Evolutionary conservation across 2,888 invertebrate genomes (phyloP).

Genomic region (Synergus itoensis): DNA sequence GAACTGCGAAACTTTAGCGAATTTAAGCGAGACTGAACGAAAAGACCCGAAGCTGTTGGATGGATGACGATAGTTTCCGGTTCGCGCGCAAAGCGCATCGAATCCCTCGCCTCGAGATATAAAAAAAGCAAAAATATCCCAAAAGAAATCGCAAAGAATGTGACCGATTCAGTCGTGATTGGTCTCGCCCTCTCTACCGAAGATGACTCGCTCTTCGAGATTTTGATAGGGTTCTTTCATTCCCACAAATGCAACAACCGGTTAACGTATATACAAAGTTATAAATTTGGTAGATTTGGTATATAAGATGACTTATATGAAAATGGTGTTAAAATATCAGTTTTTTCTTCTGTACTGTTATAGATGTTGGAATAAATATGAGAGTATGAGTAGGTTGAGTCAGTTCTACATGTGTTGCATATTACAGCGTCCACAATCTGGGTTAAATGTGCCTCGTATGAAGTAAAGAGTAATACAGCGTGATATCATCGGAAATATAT

Average conservation of each 20-base stretch:
- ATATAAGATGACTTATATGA: not conserved
- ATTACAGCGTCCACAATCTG: conserved; percentile 35
- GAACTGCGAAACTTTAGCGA: conserved; percentile 48
- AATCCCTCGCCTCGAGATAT: not conserved
- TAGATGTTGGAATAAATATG: not conserved
- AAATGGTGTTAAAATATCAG: not conserved
- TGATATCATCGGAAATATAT: conserved; percentile 30
- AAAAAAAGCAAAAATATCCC: not conserved
- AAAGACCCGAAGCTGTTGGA: conserved; percentile 29
- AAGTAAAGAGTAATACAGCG: conserved; percentile 25
- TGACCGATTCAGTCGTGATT: conserved; percentile 27
- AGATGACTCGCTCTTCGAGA: conserved; percentile 22
- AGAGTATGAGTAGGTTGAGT: conserved; percentile 30
- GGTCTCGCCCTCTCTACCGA: conserved; percentile 7
- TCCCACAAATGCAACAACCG: conserved; percentile 10
- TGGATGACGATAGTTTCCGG: conserved; percentile 14
- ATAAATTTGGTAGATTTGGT: not conserved
- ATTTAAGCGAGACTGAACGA: conserved; percentile 50
- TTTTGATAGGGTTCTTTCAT: conserved; percentile 26
- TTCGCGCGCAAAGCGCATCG: not conserved
- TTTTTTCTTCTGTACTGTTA: not conserved
- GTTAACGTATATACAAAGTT: not conserved
- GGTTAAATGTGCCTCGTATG: conserved; percentile 38
- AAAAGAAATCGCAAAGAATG: conserved; percentile 28
- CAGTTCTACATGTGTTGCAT: conserved; percentile 8